Evolutionary conservation across 2,113 vertebrate genomes (phyloP).

Genomic region (Brevimyrus niger): DNA sequence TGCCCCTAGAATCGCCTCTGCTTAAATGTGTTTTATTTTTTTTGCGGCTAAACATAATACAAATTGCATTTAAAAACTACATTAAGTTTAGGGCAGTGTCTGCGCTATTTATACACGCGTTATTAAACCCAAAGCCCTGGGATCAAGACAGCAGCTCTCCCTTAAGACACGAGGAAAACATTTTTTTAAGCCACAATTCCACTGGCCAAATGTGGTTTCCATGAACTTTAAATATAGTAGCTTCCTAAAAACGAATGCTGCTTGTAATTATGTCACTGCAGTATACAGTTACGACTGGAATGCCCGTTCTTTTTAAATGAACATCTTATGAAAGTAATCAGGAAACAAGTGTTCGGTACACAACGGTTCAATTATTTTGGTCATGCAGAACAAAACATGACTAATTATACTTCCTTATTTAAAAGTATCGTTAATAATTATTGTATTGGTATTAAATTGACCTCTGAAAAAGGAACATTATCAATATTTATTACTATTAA

Average conservation of each 20-base stretch:
- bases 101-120: neutral
- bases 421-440: neutral
- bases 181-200: neutral
- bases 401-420: neutral
- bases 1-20: neutral
- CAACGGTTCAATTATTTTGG: neutral
- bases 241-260: neutral
- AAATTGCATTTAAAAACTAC: neutral
- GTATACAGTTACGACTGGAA: neutral
- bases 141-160: neutral
- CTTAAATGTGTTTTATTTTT: neutral
- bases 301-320: neutral
- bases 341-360: neutral
- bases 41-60: neutral
- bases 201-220: neutral
- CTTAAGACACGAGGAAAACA: neutral
- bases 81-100: neutral
- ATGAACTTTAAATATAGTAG: neutral
- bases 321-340: neutral
- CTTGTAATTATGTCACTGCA: neutral
- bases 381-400: neutral
- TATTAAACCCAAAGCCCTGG: neutral
- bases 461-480: neutral
- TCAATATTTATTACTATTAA: neutral
- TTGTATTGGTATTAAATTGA: neutral